Conservation (phyloP, 1,140 invertebrate species). For the Leptoteleia sp. region DNA sequence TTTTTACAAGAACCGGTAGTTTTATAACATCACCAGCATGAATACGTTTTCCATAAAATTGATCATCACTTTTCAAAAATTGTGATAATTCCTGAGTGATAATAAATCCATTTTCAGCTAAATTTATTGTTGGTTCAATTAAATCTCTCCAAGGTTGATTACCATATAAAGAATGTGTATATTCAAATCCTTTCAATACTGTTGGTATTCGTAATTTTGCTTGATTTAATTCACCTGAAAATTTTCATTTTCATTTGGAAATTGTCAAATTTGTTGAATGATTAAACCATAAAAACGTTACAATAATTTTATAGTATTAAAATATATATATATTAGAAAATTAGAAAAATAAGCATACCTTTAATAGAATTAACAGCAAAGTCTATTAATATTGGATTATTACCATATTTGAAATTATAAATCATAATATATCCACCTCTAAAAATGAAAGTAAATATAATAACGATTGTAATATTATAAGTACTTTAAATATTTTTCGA, state of each 20-base stretch:
- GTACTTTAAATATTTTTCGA: slow-evolving; percentile 1
- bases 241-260: too few species aligned
- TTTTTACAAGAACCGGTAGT: slow-evolving; percentile 76
- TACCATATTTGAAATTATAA: slow-evolving; percentile 84
- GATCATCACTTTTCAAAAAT: slow-evolving; percentile 73
- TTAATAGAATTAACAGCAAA: slow-evolving; percentile 79
- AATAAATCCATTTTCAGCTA: slow-evolving; percentile 83
- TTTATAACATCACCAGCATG: slow-evolving; percentile 79
- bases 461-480: neutral
- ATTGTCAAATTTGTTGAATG: too few species aligned
- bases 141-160: slow-evolving; percentile 85
- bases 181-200: slow-evolving; percentile 83
- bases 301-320: too few species aligned
- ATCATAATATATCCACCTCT: slow-evolving; percentile 88
- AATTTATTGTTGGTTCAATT: slow-evolving; percentile 84
- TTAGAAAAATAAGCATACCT: slow-evolving; percentile 64
- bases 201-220: slow-evolving; percentile 81
- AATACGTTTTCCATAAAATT: slow-evolving; percentile 72
- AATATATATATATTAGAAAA: slow-evolving; percentile 1
- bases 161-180: slow-evolving; percentile 83
- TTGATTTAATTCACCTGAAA: slow-evolving; percentile 66
- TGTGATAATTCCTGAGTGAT: slow-evolving; percentile 81
- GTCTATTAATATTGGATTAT: slow-evolving; percentile 82
- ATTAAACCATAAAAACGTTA: too few species aligned
- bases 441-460: slow-evolving; percentile 58